phyloP scores from a whole-genome alignment of 2,113 vertebrate species.

The Anguilla rostrata region DNA sequence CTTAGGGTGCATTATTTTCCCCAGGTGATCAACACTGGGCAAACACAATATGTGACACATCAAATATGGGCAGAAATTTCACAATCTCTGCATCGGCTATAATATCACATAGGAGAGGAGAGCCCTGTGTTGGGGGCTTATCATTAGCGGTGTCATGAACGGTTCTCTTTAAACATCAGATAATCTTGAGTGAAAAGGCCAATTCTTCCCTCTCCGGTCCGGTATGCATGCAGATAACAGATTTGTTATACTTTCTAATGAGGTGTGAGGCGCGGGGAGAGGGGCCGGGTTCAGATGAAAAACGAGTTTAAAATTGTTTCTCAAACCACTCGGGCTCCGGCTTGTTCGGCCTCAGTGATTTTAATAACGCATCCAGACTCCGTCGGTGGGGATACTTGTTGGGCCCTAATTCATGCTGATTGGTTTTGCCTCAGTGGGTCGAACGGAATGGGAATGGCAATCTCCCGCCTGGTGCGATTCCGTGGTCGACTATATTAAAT shows the following conservation, averaged over 20 bases:
- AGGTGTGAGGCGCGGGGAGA: conserved; percentile 7
- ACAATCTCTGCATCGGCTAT: not conserved
- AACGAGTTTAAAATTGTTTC: conserved; percentile 13
- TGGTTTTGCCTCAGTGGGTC: conserved; percentile 12
- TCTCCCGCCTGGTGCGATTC: conserved; percentile 5
- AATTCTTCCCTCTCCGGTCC: not conserved
- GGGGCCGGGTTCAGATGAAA: not conserved
- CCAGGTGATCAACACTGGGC: not conserved
- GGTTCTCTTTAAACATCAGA: conserved; percentile 6
- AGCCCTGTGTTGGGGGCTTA: not conserved
- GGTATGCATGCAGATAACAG: conserved; percentile 18
- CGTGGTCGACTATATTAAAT: conserved; percentile 4
- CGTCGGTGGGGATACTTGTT: conserved; percentile 8
- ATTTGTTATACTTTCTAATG: conserved; percentile 26
- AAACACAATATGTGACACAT: not conserved
- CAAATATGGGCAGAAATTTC: not conserved
- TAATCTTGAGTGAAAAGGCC: conserved; percentile 15
- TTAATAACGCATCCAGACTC: not conserved
- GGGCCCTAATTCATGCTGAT: conserved; percentile 12
- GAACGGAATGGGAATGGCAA: conserved; percentile 9
- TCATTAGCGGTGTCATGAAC: conserved; percentile 4
- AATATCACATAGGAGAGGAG: not conserved
- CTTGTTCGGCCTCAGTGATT: conserved; percentile 5
- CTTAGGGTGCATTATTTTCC: not conserved
- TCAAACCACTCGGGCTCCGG: conserved; percentile 11